Percentiles rank a stretch among this genome's conserved stretches.
Conservation (phyloP, 2,113 vertebrate genomes). For the Cynocephalus volans region DNA sequence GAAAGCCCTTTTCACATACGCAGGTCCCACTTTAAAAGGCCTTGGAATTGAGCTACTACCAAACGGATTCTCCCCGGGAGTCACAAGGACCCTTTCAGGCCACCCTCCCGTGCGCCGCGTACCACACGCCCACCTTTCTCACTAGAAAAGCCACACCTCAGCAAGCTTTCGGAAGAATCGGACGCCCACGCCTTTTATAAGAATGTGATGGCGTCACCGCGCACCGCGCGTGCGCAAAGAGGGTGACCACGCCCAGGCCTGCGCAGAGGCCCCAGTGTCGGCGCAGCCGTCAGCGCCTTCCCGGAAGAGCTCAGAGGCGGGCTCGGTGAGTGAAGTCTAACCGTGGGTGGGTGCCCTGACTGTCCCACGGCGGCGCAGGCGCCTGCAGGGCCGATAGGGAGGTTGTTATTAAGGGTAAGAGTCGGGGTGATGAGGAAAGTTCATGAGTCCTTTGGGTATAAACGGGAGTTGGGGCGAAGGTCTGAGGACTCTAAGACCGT, state of each 20-base stretch:
- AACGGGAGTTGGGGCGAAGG: background rate
- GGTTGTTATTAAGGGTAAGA: background rate
- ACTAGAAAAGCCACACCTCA: rapidly evolving
- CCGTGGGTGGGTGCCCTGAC: background rate
- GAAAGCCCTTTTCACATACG: background rate
- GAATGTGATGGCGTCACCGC: background rate
- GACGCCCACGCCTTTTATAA: background rate
- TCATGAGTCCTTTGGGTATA: background rate
- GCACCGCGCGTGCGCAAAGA: background rate
- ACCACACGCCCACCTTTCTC: rapidly evolving
- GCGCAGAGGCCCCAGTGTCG: background rate
- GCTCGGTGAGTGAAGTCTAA: background rate
- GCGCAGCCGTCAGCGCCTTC: background rate
- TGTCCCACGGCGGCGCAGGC: no score
- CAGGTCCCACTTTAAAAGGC: background rate
- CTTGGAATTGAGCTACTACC: rapidly evolving
- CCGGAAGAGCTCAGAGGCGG: background rate
- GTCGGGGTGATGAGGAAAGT: background rate
- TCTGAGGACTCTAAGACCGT: background rate
- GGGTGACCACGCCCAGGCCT: conserved; percentile 56
- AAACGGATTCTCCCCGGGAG: rapidly evolving
- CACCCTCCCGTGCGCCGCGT: no score
- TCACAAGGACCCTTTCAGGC: rapidly evolving
- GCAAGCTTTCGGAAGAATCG: rapidly evolving
- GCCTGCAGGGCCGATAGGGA: background rate